These are phyloP conservation scores for Lophotriccus pileatus DNA, from an alignment of 2,797 vertebrate species.

Conservation along the genomic window DNA sequence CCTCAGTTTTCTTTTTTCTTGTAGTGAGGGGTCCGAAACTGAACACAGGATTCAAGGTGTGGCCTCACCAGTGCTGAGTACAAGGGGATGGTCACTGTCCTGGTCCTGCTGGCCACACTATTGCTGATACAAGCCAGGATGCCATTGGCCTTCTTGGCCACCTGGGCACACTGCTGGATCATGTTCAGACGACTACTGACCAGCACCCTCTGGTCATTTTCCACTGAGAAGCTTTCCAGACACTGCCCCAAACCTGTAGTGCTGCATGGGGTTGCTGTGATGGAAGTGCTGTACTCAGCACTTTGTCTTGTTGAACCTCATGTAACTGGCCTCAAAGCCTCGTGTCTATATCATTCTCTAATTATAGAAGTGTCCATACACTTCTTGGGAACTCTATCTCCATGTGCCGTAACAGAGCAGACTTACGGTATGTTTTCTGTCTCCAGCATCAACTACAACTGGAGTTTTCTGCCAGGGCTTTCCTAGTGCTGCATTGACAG, in stretches of 20 bases:
- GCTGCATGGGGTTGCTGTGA: background rate
- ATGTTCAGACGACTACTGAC: background rate
- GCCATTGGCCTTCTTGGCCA: background rate
- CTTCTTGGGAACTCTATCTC: background rate
- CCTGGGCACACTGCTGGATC: too few species aligned
- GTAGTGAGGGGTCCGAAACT: background rate
- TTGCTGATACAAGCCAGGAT: background rate
- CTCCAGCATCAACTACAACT: background rate
- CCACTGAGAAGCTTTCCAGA: background rate
- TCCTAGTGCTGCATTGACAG: background rate
- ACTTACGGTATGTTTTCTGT: background rate
- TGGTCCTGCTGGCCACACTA: background rate
- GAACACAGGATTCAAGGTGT: background rate
- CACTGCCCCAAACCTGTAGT: background rate
- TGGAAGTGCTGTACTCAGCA: background rate
- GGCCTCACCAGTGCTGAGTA: background rate
- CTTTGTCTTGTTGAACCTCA: background rate
- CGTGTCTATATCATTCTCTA: background rate
- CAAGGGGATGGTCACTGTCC: background rate
- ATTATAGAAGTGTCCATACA: background rate
- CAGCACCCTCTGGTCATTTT: background rate
- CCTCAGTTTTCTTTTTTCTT: background rate
- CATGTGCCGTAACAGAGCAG: background rate
- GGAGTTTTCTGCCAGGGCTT: background rate
- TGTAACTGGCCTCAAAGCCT: background rate